phyloP scores from a whole-genome alignment of 2,888 invertebrate genomes.

The Trissolcus brochymenae region DNA sequence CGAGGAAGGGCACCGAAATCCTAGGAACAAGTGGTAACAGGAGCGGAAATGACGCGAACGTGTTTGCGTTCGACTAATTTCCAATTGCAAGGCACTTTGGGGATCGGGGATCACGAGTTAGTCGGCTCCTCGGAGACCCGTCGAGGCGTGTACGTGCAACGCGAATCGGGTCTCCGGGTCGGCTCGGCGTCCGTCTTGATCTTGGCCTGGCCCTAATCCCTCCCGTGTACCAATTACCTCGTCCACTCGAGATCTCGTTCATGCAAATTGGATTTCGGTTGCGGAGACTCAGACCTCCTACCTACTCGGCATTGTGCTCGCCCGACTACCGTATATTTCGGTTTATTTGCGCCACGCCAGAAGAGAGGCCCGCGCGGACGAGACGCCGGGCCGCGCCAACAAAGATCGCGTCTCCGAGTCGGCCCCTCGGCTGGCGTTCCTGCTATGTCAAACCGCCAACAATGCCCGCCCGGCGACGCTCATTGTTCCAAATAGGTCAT shows the following conservation, averaged over 20 bases:
- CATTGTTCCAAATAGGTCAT: constrained; percentile 48
- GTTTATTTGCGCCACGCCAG: constrained; percentile 50
- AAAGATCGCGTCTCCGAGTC: constrained; percentile 43
- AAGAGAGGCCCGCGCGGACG: constrained; percentile 22
- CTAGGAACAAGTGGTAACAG: constrained; percentile 24
- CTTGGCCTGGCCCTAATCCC: constrained; percentile 66
- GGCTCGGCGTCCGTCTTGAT: constrained; percentile 61
- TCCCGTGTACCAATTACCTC: constrained; percentile 66
- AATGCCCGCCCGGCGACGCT: constrained; percentile 31
- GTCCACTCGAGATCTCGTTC: constrained; percentile 61
- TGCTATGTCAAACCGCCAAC: constrained; percentile 46
- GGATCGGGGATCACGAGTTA: constrained; percentile 40
- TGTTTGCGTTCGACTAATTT: constrained; percentile 51
- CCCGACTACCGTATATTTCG: constrained; percentile 49
- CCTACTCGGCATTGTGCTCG: constrained; percentile 52
- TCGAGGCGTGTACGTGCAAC: constrained; percentile 49
- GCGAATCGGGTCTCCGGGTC: constrained; percentile 52
- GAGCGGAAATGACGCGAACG: constrained; percentile 36
- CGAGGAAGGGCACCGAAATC: constrained; percentile 6
- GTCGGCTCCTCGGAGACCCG: constrained; percentile 42
- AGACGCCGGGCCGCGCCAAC: constrained; percentile 40
- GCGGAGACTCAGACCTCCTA: constrained; percentile 58
- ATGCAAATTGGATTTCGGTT: constrained; percentile 74
- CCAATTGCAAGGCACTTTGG: constrained; percentile 47
- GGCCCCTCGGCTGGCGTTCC: constrained; percentile 41